These are phyloP conservation scores for Chondrosia reniformis DNA, from an alignment of 37 sponge, comb jelly and placozoan species.

Conservation along the genomic window DNA sequence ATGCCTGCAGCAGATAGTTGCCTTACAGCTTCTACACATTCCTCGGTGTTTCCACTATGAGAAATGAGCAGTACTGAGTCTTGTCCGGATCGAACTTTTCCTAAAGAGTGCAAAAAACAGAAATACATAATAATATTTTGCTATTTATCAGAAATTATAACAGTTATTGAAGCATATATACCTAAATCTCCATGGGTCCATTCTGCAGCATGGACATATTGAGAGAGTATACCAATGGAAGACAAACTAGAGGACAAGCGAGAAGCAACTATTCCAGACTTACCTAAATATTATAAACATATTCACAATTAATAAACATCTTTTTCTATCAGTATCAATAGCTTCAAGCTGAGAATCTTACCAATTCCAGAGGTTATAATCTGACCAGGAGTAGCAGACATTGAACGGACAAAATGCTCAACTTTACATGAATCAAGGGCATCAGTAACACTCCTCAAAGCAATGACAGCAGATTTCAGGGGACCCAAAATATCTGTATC, in stretches of 20 bases:
- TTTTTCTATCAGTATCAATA: not conserved
- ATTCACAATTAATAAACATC: not conserved
- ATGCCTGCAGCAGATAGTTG: slow-evolving; percentile 38
- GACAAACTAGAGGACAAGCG: slow-evolving; percentile 66
- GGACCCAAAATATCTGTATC: slow-evolving; percentile 18
- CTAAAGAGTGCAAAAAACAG: slow-evolving; percentile 12
- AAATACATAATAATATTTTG: not conserved
- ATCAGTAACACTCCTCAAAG: not conserved
- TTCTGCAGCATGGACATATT: slow-evolving; percentile 73
- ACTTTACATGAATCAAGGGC: slow-evolving; percentile 1
- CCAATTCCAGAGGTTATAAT: slow-evolving; percentile 64
- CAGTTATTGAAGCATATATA: not conserved
- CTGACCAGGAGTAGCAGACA: slow-evolving; percentile 42
- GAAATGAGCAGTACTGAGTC: slow-evolving; percentile 77
- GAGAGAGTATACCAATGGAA: slow-evolving; percentile 60
- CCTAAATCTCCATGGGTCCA: slow-evolving; percentile 85
- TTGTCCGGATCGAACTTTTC: slow-evolving; percentile 43
- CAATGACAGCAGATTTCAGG: slow-evolving; percentile 27
- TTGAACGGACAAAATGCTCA: slow-evolving; percentile 9
- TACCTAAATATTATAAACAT: slow-evolving; percentile 39
- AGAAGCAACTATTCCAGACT: slow-evolving; percentile 69
- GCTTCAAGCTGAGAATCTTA: slow-evolving; percentile 10
- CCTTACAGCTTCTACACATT: slow-evolving; percentile 54
- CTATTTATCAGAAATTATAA: not conserved
- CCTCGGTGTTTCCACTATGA: slow-evolving; percentile 74